Base-by-base conservation (phyloP, 2,113 vertebrate species). In the Phyllostomus discolor region DNA sequence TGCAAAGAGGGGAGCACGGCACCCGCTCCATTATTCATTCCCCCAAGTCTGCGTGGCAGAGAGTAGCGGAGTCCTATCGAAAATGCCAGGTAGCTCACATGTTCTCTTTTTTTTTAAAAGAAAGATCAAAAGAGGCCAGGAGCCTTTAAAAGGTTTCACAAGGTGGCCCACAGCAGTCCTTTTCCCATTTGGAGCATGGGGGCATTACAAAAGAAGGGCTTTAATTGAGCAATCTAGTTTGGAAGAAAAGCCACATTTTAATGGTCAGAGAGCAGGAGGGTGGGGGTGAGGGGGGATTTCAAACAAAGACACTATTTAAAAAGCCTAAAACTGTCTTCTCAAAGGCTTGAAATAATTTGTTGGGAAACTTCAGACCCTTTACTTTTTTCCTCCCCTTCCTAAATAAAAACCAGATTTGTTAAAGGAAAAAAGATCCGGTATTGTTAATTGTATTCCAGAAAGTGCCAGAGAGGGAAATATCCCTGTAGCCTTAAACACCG, bases 371-470 rank as follows among this genome's bases (percentile, higher is more conserved):
- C 97, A 98, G 97, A 97, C 96, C 95, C 97, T 97, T 97, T 97
- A 96, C 96, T 97, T 97, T 97, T 98, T 97, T 81, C 91, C 78
- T 97, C 90, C 95, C 94, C 96, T 96, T 97, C 95, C 96, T 97
- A 97, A 98, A 97, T 97, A 97, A 97, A 97, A 98, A 97, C 97
- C 97, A 98, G 97, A 98, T 98, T 98, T 97, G 97, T 97, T 97
- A 97, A 97, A 97, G 95, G 96, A 83, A 96, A 97, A 98, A 97
- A 96, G 97, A 96, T 91, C 88, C 72, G 83, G 96, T 96, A 73
- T 92, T 97, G n/a, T 97, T 96, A 93, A 97, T 97, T 96, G 95
- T 97, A 93, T 97, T 97, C 96, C 97, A 97, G 96, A 97, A 97
- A 97, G 97, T 97, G 97, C 97, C 94, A 96, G 92, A 88, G 90